Evolutionary conservation across 2,113 vertebrate genomes (phyloP).

Genomic region (Neoarius graeffei): DNA sequence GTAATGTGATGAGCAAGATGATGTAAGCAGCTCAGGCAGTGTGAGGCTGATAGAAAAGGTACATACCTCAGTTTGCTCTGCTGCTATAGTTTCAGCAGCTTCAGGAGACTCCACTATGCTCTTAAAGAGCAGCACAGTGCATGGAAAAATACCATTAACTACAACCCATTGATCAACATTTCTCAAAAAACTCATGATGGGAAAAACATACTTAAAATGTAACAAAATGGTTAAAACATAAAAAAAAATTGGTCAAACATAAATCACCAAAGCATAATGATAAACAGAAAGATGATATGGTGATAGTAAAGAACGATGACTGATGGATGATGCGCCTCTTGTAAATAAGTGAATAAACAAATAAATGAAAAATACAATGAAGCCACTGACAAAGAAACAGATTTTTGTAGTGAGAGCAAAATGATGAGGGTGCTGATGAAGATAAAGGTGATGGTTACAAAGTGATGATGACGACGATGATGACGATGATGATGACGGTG

Average conservation of each 20-base stretch:
- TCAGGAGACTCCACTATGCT: conserved; percentile 61
- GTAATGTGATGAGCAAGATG: background rate
- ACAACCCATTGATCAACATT: background rate
- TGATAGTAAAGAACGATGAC: background rate
- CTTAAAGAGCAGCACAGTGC: conserved; percentile 51
- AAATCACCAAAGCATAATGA: background rate
- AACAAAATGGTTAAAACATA: background rate
- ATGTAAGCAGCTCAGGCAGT: background rate
- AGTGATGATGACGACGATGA: conserved; percentile 5
- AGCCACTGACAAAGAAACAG: background rate
- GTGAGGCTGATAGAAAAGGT: background rate
- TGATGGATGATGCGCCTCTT: background rate
- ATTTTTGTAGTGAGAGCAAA: background rate
- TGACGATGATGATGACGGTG: conserved; percentile 10
- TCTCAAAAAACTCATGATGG: background rate
- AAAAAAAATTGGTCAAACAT: background rate
- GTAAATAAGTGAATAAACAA: background rate
- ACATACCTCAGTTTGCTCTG: conserved; percentile 67
- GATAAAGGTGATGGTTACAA: background rate
- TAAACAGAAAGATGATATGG: conserved; percentile 7
- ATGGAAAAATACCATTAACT: conserved; percentile 38
- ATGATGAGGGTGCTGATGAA: conserved; percentile 1
- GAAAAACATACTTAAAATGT: background rate
- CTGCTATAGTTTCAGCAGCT: conserved; percentile 64
- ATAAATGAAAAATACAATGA: background rate